A percentile compares a stretch with the other conserved stretches of the same genome.
These are phyloP conservation scores for Dioctria linearis DNA, from an alignment of 2,888 invertebrate species.

Conservation along the genomic window DNA sequence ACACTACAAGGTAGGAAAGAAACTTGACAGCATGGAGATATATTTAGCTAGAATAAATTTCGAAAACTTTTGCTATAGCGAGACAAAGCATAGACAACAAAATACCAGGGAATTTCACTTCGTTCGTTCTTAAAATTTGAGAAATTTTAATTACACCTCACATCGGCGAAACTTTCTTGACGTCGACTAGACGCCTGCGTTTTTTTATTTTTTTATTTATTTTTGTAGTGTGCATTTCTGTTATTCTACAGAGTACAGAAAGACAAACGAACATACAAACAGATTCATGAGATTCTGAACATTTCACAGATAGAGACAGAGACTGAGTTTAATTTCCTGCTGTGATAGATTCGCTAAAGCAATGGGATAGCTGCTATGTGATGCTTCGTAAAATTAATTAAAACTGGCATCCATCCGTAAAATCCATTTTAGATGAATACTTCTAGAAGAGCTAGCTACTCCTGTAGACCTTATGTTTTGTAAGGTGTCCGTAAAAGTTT, in stretches of 20 bases:
- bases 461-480: too few relatives aligned
- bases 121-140: too few relatives aligned
- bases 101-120: too few relatives aligned
- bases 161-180: too few relatives aligned
- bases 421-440: slow-evolving; percentile 16
- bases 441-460: neutral
- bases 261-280: neutral
- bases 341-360: neutral
- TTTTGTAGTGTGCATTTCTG: neutral
- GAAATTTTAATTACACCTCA: too few relatives aligned
- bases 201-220: neutral
- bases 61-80: too few relatives aligned
- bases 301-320: neutral
- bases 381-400: slow-evolving; percentile 29
- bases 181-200: neutral
- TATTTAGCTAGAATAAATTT: too few relatives aligned
- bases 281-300: neutral
- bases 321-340: slow-evolving; percentile 33
- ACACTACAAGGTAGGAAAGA: too few relatives aligned
- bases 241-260: neutral
- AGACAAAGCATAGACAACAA: too few relatives aligned
- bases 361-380: slow-evolving; percentile 12
- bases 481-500: slow-evolving; percentile 10
- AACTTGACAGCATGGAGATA: too few relatives aligned
- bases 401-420: slow-evolving; percentile 17